Evolutionary conservation across 2,113 vertebrate genomes (phyloP).

Genomic region (Poeciliopsis turrubarensis): DNA sequence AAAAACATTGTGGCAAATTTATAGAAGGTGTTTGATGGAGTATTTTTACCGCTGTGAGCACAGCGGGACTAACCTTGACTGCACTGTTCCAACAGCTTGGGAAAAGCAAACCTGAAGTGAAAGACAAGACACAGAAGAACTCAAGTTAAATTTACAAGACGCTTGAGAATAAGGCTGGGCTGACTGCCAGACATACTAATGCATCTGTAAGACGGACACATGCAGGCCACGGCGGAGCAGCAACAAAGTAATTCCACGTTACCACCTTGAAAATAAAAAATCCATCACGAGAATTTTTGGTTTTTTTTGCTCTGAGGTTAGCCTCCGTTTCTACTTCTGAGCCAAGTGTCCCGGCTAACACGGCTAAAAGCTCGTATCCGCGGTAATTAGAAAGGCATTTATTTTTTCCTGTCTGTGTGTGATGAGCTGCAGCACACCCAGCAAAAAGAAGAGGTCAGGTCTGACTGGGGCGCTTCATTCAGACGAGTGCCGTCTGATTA

Average conservation of each 20-base stretch:
- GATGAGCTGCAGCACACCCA: constrained; percentile 69
- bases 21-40: background rate
- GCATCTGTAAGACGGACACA: constrained; percentile 23
- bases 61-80: constrained; percentile 85
- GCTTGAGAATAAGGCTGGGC: background rate
- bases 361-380: constrained; percentile 19
- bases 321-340: constrained; percentile 29
- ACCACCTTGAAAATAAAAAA: background rate
- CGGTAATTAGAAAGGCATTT: constrained; percentile 63
- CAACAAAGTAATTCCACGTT: constrained; percentile 38
- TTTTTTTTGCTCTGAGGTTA: constrained; percentile 43
- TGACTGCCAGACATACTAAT: background rate
- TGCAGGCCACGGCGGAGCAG: constrained; percentile 4
- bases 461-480: constrained; percentile 66
- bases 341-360: constrained; percentile 15
- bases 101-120: constrained; percentile 86
- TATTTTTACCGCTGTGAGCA: background rate
- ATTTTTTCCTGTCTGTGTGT: constrained; percentile 69
- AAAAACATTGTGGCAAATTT: background rate
- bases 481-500: constrained; percentile 37
- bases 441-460: constrained; percentile 68
- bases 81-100: constrained; percentile 95
- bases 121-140: constrained; percentile 15
- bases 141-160: background rate
- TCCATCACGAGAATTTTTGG: constrained; percentile 9